phyloP scores from a whole-genome alignment of 2,888 invertebrate species.

The Nebria brevicollis region DNA sequence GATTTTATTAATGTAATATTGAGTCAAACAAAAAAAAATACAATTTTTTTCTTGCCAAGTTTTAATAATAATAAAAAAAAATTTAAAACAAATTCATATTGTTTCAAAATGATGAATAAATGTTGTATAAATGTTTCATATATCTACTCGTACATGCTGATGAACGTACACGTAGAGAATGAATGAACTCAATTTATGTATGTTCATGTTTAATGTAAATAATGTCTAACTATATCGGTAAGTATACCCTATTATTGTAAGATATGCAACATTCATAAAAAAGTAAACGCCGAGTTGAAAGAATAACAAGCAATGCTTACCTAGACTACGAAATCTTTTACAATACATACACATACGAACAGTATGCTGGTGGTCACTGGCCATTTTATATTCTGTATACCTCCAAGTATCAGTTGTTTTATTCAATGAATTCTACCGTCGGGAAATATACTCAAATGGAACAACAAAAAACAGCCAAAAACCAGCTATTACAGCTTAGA shows the following conservation, averaged over 20 bases:
- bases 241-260: neutral
- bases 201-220: neutral
- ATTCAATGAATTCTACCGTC: constrained; percentile 31
- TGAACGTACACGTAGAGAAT: neutral
- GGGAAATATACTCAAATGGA: constrained; percentile 11
- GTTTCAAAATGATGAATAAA: no score
- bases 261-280: neutral
- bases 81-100: no score
- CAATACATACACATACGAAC: neutral
- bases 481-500: neutral
- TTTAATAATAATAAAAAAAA: no score
- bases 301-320: neutral
- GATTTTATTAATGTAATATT: no score
- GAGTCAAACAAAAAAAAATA: no score
- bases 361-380: neutral
- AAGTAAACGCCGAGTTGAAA: neutral
- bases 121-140: neutral
- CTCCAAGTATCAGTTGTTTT: constrained; percentile 27
- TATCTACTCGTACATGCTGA: neutral
- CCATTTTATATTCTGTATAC: neutral
- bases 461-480: neutral
- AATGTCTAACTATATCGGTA: neutral
- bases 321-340: neutral
- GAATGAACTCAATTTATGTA: neutral
- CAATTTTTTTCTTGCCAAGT: no score